Evolutionary conservation across 2,888 invertebrate species (phyloP).

Genomic region (Apodemia duryi): DNA sequence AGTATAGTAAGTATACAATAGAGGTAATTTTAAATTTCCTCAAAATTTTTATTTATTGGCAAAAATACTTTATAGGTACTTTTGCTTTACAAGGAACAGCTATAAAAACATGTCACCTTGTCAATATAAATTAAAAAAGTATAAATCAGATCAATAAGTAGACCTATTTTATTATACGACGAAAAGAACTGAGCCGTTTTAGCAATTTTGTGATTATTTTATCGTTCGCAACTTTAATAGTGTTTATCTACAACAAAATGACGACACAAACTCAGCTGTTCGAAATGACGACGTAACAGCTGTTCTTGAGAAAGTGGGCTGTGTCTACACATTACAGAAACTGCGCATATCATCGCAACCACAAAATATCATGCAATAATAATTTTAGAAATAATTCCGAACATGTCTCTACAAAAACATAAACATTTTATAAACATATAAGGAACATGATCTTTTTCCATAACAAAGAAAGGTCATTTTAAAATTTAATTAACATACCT

Average conservation of each 20-base stretch:
- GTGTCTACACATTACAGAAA: conserved; percentile 28
- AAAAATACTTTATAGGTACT: too few species aligned
- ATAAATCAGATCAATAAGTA: conserved; percentile 16
- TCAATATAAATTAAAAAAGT: not conserved
- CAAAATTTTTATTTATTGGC: not conserved
- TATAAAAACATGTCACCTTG: not conserved
- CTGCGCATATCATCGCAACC: conserved; percentile 30
- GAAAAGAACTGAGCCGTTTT: not conserved
- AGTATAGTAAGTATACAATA: too few species aligned
- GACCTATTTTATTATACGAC: not conserved
- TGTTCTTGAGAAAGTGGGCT: conserved; percentile 61
- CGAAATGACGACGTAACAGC: conserved; percentile 63
- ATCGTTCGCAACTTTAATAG: not conserved
- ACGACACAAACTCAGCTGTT: conserved; percentile 51
- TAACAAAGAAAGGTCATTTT: conserved; percentile 36
- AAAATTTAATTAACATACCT: conserved; percentile 55
- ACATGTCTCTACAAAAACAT: not conserved
- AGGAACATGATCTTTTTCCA: conserved; percentile 9
- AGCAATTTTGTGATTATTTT: not conserved
- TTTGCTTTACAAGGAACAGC: not conserved
- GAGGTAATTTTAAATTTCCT: not conserved
- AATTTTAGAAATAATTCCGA: not conserved
- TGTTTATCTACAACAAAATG: conserved; percentile 24
- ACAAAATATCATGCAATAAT: not conserved
- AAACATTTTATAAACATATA: not conserved